Percentiles rank a stretch among this genome's conserved stretches.
Conservation (phyloP, 2,113 vertebrate species). For the Dunckerocampus dactyliophorus region DNA sequence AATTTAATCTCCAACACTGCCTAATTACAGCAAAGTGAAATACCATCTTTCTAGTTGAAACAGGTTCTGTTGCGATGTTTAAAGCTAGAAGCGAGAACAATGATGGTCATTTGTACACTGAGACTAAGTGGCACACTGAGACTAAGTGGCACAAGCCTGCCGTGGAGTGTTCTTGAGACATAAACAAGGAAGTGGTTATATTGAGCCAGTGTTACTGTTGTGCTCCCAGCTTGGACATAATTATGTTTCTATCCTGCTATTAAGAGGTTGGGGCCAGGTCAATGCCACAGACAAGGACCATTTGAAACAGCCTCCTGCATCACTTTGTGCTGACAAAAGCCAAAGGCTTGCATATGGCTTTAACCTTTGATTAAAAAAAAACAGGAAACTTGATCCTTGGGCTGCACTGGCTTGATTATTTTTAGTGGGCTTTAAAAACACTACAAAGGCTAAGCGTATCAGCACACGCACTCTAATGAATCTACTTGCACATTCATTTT, state of each 20-base stretch:
- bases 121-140: no score
- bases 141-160: neutral
- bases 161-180: slow-evolving; percentile 12
- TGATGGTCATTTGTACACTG: neutral
- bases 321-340: neutral
- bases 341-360: slow-evolving; percentile 4
- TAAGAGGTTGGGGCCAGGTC: slow-evolving; percentile 17
- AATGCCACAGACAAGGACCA: slow-evolving; percentile 5
- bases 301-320: slow-evolving; percentile 9
- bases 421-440: slow-evolving; percentile 16
- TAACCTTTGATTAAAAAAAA: slow-evolving; percentile 14
- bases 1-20: no score
- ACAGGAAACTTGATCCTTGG: slow-evolving; percentile 5
- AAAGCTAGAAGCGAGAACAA: neutral
- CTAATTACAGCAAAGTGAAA: neutral
- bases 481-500: no score
- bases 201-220: slow-evolving; percentile 4
- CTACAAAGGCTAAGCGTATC: neutral
- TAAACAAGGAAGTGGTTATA: slow-evolving; percentile 5
- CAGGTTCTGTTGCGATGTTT: neutral
- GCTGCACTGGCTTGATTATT: neutral
- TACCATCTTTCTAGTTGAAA: neutral
- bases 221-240: slow-evolving; percentile 33
- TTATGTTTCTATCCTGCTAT: slow-evolving; percentile 41
- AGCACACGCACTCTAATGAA: neutral